Evolutionary conservation across 2,113 vertebrate species (phyloP), one percentile per base, ranked within the genome.

Genomic region (Semicossyphus pulcher): DNA sequence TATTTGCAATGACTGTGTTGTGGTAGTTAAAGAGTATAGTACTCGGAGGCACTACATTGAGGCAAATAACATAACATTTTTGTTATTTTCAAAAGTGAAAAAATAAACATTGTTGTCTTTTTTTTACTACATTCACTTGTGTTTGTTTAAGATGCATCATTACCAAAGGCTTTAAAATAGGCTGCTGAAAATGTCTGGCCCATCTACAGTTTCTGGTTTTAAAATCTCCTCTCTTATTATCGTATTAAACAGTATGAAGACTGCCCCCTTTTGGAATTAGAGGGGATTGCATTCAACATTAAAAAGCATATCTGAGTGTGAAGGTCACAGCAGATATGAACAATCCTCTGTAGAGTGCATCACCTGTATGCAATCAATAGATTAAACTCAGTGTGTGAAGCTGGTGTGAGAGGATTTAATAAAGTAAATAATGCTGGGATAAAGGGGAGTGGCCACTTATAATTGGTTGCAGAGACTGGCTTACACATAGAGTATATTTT

Each of bases 311-410:
- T 56, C 20, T 0, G 34, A 28, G 32, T 47, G 36, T 86, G 65
- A 83, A 81, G 77, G 85, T 85, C 81, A 80, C 2, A 9, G 44
- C 21, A 54, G 37, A 48, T 18, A 53, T 71, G 34, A 67, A 57
- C 41, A 58, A 67, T 78, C 67, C 41, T 56, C 37, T 52, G 20
- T 32, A 23, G 54, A 75, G 61, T 76, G 42, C 71, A 34, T 76
- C 16, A 51, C 63, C 75, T 76, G 41, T 68, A 69, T 78, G 69
- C 80, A 80, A 88, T 89, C 80, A 84, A 86, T 88, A 86, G 60
- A 89, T 88, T 78, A 62, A 75, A 84, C 25, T n/a, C 21, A 41
- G 32, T 45, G 44, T 49, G 41, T 26, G 41, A 66, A 1, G 86
- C 69, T 31, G 61, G 53, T 49, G 74, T 66, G 57, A 66, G 58